phyloP scores from a whole-genome alignment of 2,888 invertebrate species.

The Nymphalis urticae region DNA sequence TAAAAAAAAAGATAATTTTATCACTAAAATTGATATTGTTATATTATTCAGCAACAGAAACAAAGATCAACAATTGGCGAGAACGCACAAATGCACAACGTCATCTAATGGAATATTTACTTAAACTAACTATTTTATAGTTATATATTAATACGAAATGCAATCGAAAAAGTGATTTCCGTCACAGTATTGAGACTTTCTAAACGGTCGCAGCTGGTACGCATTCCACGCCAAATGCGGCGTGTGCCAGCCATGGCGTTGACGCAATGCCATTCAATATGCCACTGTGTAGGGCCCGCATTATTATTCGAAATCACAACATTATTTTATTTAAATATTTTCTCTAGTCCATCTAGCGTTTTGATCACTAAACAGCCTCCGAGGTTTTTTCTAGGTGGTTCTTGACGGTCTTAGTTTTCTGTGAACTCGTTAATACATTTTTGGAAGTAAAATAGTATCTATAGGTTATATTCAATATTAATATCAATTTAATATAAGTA shows the following conservation, averaged over 20 bases:
- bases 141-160: conserved; percentile 24
- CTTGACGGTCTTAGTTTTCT: too few relatives aligned
- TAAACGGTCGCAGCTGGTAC: conserved; percentile 41
- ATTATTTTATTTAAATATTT: background rate
- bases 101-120: background rate
- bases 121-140: background rate
- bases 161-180: conserved; percentile 33
- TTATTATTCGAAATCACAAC: conserved; percentile 10
- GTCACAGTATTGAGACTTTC: conserved; percentile 43
- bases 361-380: too few relatives aligned
- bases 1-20: too few relatives aligned
- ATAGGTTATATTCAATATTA: too few relatives aligned
- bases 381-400: too few relatives aligned
- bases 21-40: too few relatives aligned
- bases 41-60: too few relatives aligned
- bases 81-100: too few relatives aligned
- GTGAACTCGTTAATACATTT: too few relatives aligned
- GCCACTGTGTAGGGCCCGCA: conserved; percentile 33
- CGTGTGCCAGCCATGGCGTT: conserved; percentile 53
- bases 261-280: conserved; percentile 60
- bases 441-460: too few relatives aligned
- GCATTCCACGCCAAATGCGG: conserved; percentile 66
- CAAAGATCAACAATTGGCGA: too few relatives aligned
- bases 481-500: too few relatives aligned
- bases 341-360: background rate